Percentiles rank a stretch among this genome's conserved stretches.
These are phyloP conservation scores for rat (Rattus norvegicus) DNA, from an alignment of 2,113 vertebrate genomes.

Conservation along the genomic window GRCr8 NC_086039.1:59266501-59267000, in stretches of 20 bases:
- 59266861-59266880: background rate
- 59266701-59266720: background rate
- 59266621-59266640: background rate
- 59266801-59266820: background rate
- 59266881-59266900: background rate
- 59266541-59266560: background rate
- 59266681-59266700: background rate
- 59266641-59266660: background rate
- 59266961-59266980: background rate
- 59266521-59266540: background rate
- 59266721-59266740: background rate
- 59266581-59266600: background rate
- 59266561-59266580: background rate
- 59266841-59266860: background rate
- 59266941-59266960: background rate
- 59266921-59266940: background rate
- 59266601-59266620: background rate
- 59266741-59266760: background rate
- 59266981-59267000: background rate
- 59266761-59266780: background rate
- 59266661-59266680: background rate
- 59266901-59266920: background rate
- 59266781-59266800: background rate
- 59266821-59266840: background rate
- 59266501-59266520: background rate